Conservation (phyloP, 2,797 vertebrate genomes). For the Chromis chromis region DNA sequence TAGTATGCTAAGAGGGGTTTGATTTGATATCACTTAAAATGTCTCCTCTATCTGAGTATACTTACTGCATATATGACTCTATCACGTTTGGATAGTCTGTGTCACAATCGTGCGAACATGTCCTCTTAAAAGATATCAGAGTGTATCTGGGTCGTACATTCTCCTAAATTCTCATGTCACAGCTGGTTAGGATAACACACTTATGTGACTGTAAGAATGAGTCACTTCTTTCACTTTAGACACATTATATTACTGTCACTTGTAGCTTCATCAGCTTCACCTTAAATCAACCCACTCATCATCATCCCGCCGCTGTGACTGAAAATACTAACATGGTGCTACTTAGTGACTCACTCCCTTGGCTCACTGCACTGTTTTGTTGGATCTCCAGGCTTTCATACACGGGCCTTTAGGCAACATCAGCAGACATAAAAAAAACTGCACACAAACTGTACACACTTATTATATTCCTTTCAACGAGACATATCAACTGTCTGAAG, state of each 20-base stretch:
- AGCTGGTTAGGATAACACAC: slow-evolving; percentile 16
- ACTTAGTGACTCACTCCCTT: slow-evolving; percentile 6
- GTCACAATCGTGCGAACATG: neutral
- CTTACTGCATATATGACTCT: neutral
- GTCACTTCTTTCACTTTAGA: slow-evolving; percentile 27
- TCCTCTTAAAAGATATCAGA: neutral
- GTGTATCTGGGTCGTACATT: neutral
- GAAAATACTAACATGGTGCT: slow-evolving; percentile 20
- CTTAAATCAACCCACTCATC: slow-evolving; percentile 34
- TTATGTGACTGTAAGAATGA: slow-evolving; percentile 32
- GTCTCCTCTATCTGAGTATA: neutral
- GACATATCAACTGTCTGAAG: slow-evolving; percentile 9
- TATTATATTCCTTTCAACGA: slow-evolving; percentile 7
- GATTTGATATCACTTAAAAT: neutral
- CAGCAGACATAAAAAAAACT: neutral
- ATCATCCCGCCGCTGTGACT: slow-evolving; percentile 6
- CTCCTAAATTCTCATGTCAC: slow-evolving; percentile 9
- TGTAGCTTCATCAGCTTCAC: slow-evolving; percentile 21
- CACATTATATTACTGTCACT: slow-evolving; percentile 15
- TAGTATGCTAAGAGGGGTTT: no score
- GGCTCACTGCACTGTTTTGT: slow-evolving; percentile 5
- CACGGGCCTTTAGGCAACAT: neutral
- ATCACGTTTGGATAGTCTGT: no score
- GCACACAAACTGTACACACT: neutral
- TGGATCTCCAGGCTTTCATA: neutral